These are phyloP conservation scores for Ectropis grisescens DNA, from an alignment of 1,140 invertebrate genomes.

Conservation along the genomic window DNA sequence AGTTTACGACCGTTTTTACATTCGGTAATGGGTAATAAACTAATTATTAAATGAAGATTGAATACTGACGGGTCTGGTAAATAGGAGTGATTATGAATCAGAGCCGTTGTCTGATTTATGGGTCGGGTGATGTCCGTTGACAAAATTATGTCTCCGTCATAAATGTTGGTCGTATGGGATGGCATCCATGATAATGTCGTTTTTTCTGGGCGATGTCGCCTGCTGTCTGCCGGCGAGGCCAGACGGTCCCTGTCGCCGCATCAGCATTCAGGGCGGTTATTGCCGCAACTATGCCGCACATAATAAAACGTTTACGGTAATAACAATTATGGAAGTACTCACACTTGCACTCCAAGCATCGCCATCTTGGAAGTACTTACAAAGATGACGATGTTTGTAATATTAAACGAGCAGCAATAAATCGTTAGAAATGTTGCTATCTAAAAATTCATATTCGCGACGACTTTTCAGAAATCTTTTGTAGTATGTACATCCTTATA, in stretches of 20 bases:
- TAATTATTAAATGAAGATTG: slow-evolving; percentile 26
- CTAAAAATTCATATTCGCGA: too few relatives aligned
- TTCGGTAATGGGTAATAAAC: slow-evolving; percentile 24
- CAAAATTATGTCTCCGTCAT: slow-evolving; percentile 38
- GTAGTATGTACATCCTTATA: too few relatives aligned
- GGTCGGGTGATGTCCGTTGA: slow-evolving; percentile 22
- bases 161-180: slow-evolving; percentile 28
- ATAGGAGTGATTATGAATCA: slow-evolving; percentile 26
- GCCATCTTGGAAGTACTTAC: too few relatives aligned
- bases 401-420: too few relatives aligned
- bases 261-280: background rate
- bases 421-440: too few relatives aligned
- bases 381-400: too few relatives aligned
- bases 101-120: slow-evolving; percentile 20
- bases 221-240: background rate
- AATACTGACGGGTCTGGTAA: slow-evolving; percentile 12
- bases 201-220: slow-evolving; percentile 21
- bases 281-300: too few relatives aligned
- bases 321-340: too few relatives aligned
- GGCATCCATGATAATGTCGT: slow-evolving; percentile 28
- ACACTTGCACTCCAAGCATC: too few relatives aligned
- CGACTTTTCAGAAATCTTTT: too few relatives aligned
- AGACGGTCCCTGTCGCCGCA: too few relatives aligned
- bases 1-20: slow-evolving; percentile 35
- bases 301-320: too few relatives aligned